Evolutionary conservation across 2,797 vertebrate species (phyloP).

Genomic region (Argentina silus): DNA sequence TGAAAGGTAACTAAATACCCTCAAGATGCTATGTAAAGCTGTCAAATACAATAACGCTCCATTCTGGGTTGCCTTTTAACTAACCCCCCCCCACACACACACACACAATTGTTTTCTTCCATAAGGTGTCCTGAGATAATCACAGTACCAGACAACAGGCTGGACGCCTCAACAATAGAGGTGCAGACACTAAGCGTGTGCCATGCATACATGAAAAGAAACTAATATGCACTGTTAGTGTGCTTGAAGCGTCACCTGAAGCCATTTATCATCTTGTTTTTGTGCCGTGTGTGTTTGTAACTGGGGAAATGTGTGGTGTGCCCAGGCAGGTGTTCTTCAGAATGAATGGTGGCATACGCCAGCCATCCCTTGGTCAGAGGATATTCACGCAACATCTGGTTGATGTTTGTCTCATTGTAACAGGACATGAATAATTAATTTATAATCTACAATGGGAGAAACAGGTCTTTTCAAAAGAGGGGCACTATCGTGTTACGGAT

Average conservation of each 20-base stretch:
- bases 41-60: not conserved
- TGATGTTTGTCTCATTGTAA: constrained; percentile 20
- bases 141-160: constrained; percentile 33
- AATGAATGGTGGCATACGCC: constrained; percentile 3
- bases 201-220: constrained; percentile 26
- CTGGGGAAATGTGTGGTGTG: constrained; percentile 27
- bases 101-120: constrained; percentile 7
- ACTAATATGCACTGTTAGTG: constrained; percentile 20
- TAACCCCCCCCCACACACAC: not conserved
- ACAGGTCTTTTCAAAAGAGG: constrained; percentile 3
- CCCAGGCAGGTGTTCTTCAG: constrained; percentile 36
- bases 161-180: constrained; percentile 41
- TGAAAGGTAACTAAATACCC: constrained; percentile 8
- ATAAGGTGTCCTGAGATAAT: constrained; percentile 47
- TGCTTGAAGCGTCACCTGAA: constrained; percentile 20
- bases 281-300: constrained; percentile 17
- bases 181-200: constrained; percentile 34
- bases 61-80: constrained; percentile 1
- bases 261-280: constrained; percentile 12
- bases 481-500: not conserved
- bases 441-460: constrained; percentile 19
- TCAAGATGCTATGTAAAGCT: not conserved
- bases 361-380: not conserved
- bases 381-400: constrained; percentile 9
- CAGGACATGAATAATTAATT: constrained; percentile 46